Evolutionary conservation across 2,797 vertebrate genomes (phyloP).

Genomic region (Sandelia bainsii): DNA sequence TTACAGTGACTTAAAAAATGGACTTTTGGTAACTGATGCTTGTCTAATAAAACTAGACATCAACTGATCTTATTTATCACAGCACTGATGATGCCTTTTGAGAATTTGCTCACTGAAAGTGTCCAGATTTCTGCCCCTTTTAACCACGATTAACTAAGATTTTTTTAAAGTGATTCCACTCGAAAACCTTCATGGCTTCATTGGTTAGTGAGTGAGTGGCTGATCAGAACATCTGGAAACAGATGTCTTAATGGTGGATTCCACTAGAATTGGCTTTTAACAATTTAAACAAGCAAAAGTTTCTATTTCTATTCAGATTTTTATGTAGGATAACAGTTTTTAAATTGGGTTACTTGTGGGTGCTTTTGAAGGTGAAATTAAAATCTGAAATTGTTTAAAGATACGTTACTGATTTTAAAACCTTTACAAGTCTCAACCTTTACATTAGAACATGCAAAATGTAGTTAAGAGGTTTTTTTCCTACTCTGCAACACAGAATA

Average conservation of each 20-base stretch:
- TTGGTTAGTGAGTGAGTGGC: not conserved
- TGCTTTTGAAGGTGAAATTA: too few species aligned
- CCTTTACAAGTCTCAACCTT: too few species aligned
- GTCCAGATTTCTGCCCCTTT: not conserved
- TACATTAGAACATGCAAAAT: too few species aligned
- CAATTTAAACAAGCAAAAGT: too few species aligned
- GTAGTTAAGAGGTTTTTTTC: not conserved
- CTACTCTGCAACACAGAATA: not conserved
- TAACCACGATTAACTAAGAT: not conserved
- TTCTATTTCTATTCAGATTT: too few species aligned
- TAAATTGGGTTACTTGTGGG: too few species aligned
- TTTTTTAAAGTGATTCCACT: not conserved
- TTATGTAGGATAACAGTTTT: too few species aligned
- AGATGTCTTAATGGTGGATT: slow-evolving; percentile 10
- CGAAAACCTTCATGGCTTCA: not conserved
- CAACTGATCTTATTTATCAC: not conserved
- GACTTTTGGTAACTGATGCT: not conserved
- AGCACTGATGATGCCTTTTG: not conserved
- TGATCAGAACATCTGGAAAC: not conserved
- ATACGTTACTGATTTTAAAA: too few species aligned
- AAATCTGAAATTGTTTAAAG: too few species aligned
- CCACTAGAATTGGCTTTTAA: not conserved
- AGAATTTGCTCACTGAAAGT: not conserved
- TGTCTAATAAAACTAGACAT: not conserved
- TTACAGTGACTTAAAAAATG: not conserved